Percentiles rank a stretch among this genome's conserved stretches.
These are phyloP conservation scores for Dione juno DNA, from an alignment of 2,888 invertebrate species.

Conservation along the genomic window DNA sequence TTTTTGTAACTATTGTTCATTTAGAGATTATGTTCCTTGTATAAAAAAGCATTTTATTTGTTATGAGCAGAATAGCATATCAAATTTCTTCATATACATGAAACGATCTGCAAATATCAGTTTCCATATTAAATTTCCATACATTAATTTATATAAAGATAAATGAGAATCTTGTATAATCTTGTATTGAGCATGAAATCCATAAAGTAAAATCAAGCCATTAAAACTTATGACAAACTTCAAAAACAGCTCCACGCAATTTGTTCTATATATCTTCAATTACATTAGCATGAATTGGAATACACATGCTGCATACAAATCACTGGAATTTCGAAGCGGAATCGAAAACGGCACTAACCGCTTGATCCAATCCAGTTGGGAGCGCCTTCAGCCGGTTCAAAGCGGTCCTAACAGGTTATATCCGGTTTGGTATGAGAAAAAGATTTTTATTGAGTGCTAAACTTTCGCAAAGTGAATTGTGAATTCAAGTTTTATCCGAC, in stretches of 20 bases:
- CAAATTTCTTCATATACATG: too few relatives aligned
- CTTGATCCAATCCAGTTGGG: conserved; percentile 40
- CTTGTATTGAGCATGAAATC: neutral
- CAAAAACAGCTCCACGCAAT: conserved; percentile 1
- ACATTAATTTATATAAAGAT: too few relatives aligned
- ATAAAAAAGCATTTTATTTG: too few relatives aligned
- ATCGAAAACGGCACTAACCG: conserved; percentile 42
- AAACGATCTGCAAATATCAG: too few relatives aligned
- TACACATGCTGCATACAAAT: conserved; percentile 39
- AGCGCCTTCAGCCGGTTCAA: conserved; percentile 43
- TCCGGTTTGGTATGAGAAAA: conserved; percentile 43
- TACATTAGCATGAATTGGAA: conserved; percentile 32
- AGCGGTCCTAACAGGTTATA: conserved; percentile 43
- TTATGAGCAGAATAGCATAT: too few relatives aligned
- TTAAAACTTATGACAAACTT: neutral
- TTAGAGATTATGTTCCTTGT: too few relatives aligned
- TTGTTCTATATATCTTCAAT: conserved; percentile 22
- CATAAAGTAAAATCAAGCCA: neutral
- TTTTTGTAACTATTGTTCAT: too few relatives aligned
- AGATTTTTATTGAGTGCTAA: conserved; percentile 47
- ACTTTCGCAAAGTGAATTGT: conserved; percentile 41
- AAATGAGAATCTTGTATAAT: too few relatives aligned
- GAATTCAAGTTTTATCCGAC: conserved; percentile 30
- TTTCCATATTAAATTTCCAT: too few relatives aligned
- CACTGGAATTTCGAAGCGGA: conserved; percentile 33